Evolutionary conservation across 1,140 invertebrate genomes (phyloP).

Genomic region (Drosophila chauvacae): DNA sequence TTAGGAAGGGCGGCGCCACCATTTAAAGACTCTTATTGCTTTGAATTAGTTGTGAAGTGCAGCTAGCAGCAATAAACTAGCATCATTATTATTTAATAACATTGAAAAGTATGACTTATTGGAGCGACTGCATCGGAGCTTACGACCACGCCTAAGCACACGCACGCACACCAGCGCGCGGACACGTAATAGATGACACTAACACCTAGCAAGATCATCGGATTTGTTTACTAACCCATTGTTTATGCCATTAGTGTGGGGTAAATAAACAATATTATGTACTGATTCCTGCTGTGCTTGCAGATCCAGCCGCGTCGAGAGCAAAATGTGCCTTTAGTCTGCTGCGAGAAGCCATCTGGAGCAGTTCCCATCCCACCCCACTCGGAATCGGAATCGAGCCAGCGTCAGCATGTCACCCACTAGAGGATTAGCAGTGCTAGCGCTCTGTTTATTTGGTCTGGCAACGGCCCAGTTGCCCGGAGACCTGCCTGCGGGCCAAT

Average conservation of each 20-base stretch:
- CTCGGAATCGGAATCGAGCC: slow-evolving; percentile 31
- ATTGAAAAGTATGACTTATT: background rate
- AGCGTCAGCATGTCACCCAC: slow-evolving; percentile 45
- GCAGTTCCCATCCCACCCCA: slow-evolving; percentile 28
- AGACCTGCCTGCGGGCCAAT: slow-evolving; percentile 32
- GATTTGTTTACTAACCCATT: slow-evolving; percentile 42
- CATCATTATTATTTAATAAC: background rate
- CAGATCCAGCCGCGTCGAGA: slow-evolving; percentile 47
- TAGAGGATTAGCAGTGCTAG: slow-evolving; percentile 16
- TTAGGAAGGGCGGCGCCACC: slow-evolving; percentile 40
- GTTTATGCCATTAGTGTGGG: slow-evolving; percentile 47
- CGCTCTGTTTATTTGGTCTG: slow-evolving; percentile 42
- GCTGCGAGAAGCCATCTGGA: slow-evolving; percentile 30
- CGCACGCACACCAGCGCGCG: slow-evolving; percentile 14
- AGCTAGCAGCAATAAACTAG: background rate
- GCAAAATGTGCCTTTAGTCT: slow-evolving; percentile 75
- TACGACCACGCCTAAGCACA: slow-evolving; percentile 63
- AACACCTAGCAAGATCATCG: slow-evolving; percentile 1
- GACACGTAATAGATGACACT: slow-evolving; percentile 42
- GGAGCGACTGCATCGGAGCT: slow-evolving; percentile 7
- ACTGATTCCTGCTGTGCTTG: slow-evolving; percentile 49
- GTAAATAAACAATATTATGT: slow-evolving; percentile 61
- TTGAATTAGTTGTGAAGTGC: background rate
- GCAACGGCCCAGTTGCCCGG: slow-evolving; percentile 57
- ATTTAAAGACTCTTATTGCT: too few species aligned